Percentiles rank a stretch among this genome's conserved stretches.
Evolutionary conservation across 2,797 vertebrate genomes (phyloP).

Genomic region (Sebastes diaconus): DNA sequence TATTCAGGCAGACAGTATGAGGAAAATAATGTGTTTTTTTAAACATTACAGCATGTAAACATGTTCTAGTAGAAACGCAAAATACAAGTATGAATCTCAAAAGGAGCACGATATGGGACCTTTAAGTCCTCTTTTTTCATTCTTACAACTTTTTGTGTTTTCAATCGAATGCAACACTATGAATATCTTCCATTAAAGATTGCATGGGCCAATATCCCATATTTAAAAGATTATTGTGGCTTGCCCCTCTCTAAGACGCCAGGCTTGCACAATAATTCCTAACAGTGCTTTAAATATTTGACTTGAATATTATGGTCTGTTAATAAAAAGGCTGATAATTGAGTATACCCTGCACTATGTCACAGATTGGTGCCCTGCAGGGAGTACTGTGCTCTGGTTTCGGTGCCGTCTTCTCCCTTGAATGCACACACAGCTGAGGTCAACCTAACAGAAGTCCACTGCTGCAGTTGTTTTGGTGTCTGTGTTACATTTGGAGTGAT

Average conservation of each 20-base stretch:
- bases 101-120: too few species aligned
- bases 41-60: too few species aligned
- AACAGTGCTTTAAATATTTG: background rate
- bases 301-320: background rate
- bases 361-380: background rate
- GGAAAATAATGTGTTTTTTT: too few species aligned
- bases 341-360: background rate
- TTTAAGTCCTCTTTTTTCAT: background rate
- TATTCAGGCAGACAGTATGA: too few species aligned
- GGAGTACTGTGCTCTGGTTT: background rate
- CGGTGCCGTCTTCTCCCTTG: background rate
- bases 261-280: background rate
- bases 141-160: background rate
- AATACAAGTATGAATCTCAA: too few species aligned
- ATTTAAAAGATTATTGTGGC: background rate
- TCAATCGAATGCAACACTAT: background rate
- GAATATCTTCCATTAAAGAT: background rate
- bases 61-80: too few species aligned
- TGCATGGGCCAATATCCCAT: background rate
- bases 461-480: slow-evolving; percentile 15
- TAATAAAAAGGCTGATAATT: background rate
- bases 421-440: slow-evolving; percentile 20
- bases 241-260: background rate
- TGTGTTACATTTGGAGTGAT: slow-evolving; percentile 31
- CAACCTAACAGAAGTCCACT: background rate